Evolutionary conservation across 2,113 vertebrate species (phyloP), one percentile per base, ranked within the genome.

Genomic region (Eubucco bourcierii): DNA sequence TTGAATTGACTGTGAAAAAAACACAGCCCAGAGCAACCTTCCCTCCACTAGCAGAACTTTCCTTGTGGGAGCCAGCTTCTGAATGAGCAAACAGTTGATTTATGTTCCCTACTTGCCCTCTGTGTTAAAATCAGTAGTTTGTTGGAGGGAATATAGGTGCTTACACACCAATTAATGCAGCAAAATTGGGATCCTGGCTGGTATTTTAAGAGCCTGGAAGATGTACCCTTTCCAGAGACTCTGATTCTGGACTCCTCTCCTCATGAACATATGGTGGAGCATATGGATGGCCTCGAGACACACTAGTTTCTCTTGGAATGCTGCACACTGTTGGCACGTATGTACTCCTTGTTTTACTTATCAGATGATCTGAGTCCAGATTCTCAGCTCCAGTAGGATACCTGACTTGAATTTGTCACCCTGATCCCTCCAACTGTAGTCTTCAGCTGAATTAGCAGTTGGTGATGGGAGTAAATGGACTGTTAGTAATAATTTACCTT

Each of bases 201-300:
- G 17, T 88, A 58, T 76, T 66, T 79, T 82, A 56, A 93, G 68
- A 95, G 87, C 75, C 84, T 78, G 80, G 63, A 79, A 96, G 84
- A 74, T 41, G 55, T 86, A 17, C 59, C 17, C 66, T 46, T 92
- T 83, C 60, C 74, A 92, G 90, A 93, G 60, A 37, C 56, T 90
- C 52, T 74, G 80, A 90, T 96, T 95, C 63, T 94, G 85, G 68
- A 67, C 28, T 18, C 28, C 65, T 61, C n/a, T 90, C 64, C 78
- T 95, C 19, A 2, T 1, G 15, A n/a, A 74, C 91, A 90, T 87
- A 95, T 94, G 93, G 79, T 91, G 76, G 68, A 92, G 20, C 96
- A 86, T 90, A 91, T 86, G 94, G 87, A 88, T 85, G 52, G 71
- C 90, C 89, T 75, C 4, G 14, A 39, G 87, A 84, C 2, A 0